Evolutionary conservation across 2,888 invertebrate genomes (phyloP).

Genomic region (Biston stratarius): DNA sequence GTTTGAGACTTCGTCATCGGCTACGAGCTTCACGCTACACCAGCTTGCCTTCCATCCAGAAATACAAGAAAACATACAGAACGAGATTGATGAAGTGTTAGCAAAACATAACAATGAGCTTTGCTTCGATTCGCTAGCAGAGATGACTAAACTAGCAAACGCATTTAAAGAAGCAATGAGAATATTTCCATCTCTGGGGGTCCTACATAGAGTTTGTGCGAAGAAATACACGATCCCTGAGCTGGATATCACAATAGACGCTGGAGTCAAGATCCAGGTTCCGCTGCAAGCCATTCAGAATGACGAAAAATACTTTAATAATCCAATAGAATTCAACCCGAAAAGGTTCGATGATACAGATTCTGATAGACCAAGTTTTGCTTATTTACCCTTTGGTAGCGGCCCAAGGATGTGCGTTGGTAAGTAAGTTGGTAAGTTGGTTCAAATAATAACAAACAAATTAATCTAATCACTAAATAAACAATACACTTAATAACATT

Average conservation of each 20-base stretch:
- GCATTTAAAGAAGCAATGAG: constrained; percentile 68
- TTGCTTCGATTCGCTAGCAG: constrained; percentile 66
- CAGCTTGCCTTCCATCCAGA: constrained; percentile 72
- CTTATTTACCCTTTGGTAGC: constrained; percentile 68
- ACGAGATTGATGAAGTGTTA: constrained; percentile 68
- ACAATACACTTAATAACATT: too few relatives aligned
- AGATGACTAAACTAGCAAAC: constrained; percentile 62
- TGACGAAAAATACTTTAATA: constrained; percentile 66
- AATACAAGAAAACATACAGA: constrained; percentile 64
- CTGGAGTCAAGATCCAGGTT: constrained; percentile 66
- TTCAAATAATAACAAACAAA: background rate
- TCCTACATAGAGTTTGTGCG: constrained; percentile 62
- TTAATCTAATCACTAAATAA: background rate
- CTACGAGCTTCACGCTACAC: constrained; percentile 70
- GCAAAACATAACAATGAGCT: constrained; percentile 62
- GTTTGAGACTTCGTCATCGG: constrained; percentile 77
- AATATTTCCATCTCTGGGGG: constrained; percentile 64
- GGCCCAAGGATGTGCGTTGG: constrained; percentile 71
- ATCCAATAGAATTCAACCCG: constrained; percentile 62
- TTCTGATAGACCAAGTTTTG: constrained; percentile 49
- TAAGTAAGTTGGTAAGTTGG: constrained; percentile 66
- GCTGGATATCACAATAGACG: constrained; percentile 62
- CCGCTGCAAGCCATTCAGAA: constrained; percentile 68
- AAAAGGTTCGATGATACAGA: constrained; percentile 58
- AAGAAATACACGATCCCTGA: constrained; percentile 57